These are phyloP conservation scores for Luffia ferchaultella DNA, from an alignment of 2,888 invertebrate genomes.

Conservation along the genomic window DNA sequence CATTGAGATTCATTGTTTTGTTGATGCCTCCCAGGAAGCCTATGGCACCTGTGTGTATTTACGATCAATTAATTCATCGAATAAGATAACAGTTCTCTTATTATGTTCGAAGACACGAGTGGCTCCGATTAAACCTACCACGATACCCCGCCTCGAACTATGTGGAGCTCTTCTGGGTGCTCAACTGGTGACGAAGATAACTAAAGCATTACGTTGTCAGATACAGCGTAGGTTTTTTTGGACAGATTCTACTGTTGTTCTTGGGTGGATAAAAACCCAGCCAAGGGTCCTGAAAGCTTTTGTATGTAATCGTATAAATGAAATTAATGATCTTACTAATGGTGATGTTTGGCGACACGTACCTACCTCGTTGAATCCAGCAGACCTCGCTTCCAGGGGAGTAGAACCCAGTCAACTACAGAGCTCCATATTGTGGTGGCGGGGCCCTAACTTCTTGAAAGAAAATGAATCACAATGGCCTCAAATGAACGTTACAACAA, in stretches of 20 bases:
- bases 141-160: conserved; percentile 20
- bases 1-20: conserved; percentile 17
- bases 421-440: conserved; percentile 13
- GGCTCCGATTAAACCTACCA: conserved; percentile 15
- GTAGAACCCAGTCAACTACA: conserved; percentile 11
- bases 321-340: conserved; percentile 14
- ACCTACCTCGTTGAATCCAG: conserved; percentile 16
- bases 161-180: conserved; percentile 19
- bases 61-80: conserved; percentile 4
- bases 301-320: conserved; percentile 18
- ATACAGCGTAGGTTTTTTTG: conserved; percentile 16
- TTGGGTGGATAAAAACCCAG: conserved; percentile 17
- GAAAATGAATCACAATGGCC: too few species aligned
- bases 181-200: conserved; percentile 14
- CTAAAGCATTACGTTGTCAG: conserved; percentile 8
- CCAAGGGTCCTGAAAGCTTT: conserved; percentile 19
- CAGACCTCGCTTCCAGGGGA: conserved; percentile 22
- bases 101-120: conserved; percentile 19
- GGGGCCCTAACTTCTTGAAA: conserved; percentile 11
- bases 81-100: conserved; percentile 10
- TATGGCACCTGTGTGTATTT: conserved; percentile 19
- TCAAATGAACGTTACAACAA: too few species aligned
- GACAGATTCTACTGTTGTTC: conserved; percentile 20
- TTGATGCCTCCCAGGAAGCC: conserved; percentile 16
- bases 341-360: conserved; percentile 17